These are phyloP conservation scores for Callyntrura guangdongensis DNA, from an alignment of 2,888 invertebrate genomes.

Conservation along the genomic window DNA sequence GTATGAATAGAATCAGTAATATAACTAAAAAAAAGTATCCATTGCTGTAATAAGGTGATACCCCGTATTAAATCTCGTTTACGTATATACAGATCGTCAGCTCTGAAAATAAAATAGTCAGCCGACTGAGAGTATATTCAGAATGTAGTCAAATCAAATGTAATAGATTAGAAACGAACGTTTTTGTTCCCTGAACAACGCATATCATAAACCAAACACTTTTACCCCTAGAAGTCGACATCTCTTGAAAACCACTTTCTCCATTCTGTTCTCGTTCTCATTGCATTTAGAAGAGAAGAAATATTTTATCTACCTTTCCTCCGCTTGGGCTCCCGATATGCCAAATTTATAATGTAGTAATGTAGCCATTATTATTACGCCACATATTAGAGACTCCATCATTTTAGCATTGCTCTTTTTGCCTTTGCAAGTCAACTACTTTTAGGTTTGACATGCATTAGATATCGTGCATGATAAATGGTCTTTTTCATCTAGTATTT, in stretches of 20 bases:
- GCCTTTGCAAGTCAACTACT: constrained; percentile 14
- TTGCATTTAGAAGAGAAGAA: neutral
- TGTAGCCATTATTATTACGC: neutral
- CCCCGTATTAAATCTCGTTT: no score
- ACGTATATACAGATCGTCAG: no score
- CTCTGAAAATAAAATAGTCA: neutral
- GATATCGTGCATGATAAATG: constrained; percentile 76
- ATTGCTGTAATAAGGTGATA: no score
- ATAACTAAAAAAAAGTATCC: no score
- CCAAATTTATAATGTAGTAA: no score
- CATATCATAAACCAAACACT: neutral
- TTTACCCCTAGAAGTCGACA: no score
- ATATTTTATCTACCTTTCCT: constrained; percentile 7
- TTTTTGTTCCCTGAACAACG: neutral
- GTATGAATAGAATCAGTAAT: no score
- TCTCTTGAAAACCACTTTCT: constrained; percentile 38
- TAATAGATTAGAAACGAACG: no score
- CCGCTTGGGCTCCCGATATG: neutral
- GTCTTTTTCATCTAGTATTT: constrained; percentile 67
- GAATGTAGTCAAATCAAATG: no score
- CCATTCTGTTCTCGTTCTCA: neutral
- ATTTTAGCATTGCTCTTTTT: constrained; percentile 35
- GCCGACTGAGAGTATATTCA: no score
- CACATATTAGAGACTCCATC: neutral
- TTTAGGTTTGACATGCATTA: constrained; percentile 69